Percentiles rank a stretch among this genome's conserved stretches.
phyloP scores from a whole-genome alignment of 2,113 vertebrate genomes.

The Chloebia gouldiae region DNA sequence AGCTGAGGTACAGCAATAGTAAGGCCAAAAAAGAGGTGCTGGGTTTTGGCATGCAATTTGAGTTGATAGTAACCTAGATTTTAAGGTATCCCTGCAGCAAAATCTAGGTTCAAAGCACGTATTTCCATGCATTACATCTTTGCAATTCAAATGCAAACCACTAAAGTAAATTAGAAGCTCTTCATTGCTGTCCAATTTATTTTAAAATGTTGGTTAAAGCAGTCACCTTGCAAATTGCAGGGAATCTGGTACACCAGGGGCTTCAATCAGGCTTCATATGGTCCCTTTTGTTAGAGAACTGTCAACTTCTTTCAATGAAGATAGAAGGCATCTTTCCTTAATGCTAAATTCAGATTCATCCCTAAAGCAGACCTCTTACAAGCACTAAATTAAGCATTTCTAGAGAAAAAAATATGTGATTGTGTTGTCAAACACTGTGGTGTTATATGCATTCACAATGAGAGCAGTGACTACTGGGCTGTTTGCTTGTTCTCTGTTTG shows the following conservation, averaged over 20 bases:
- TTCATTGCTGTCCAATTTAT: rapidly evolving
- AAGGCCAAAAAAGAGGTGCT: background rate
- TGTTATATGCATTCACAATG: background rate
- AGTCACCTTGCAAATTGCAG: background rate
- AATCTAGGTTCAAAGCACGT: background rate
- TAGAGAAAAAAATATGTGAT: background rate
- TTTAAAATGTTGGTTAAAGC: background rate
- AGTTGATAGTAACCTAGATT: background rate
- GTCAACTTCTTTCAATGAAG: background rate
- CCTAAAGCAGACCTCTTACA: background rate
- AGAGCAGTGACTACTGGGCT: background rate
- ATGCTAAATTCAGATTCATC: background rate
- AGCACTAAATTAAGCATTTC: background rate
- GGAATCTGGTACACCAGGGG: background rate
- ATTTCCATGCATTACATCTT: background rate
- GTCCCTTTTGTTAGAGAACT: background rate
- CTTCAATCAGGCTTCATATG: background rate
- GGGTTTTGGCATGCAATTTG: background rate
- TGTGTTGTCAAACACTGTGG: background rate
- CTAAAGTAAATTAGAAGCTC: background rate
- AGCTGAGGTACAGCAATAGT: background rate
- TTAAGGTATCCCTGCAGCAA: background rate
- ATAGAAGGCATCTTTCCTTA: background rate
- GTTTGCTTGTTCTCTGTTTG: background rate
- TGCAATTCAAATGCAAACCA: background rate